A percentile compares a stretch with the other conserved stretches of the same genome.
phyloP scores from a whole-genome alignment of 2,113 vertebrate genomes.

The Brevimyrus niger region DNA sequence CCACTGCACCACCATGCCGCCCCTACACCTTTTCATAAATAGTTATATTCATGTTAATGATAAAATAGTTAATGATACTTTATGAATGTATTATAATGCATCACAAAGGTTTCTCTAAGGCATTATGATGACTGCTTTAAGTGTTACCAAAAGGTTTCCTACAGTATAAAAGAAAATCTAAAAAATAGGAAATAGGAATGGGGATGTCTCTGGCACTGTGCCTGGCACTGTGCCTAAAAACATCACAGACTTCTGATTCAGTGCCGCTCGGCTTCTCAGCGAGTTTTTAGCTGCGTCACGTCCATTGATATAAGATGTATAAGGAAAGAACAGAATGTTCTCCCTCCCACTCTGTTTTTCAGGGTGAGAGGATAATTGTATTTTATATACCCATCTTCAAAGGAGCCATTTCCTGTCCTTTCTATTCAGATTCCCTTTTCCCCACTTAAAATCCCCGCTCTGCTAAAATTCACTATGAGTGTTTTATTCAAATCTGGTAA shows the following conservation, averaged over 20 bases:
- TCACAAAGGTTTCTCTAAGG: neutral
- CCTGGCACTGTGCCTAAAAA: neutral
- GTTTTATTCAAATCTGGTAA: neutral
- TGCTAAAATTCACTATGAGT: neutral
- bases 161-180: neutral
- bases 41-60: no score
- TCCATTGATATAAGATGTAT: neutral
- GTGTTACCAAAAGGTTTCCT: neutral
- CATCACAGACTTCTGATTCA: neutral
- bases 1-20: no score
- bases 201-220: neutral
- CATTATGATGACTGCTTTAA: neutral
- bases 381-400: neutral
- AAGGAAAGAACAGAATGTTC: neutral
- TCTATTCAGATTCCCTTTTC: neutral
- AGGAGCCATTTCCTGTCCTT: neutral
- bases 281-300: neutral
- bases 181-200: neutral
- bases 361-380: neutral
- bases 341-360: neutral
- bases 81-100: neutral
- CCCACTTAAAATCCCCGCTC: neutral
- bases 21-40: no score
- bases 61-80: no score
- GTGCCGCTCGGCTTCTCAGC: neutral